Conservation (phyloP, 2,113 vertebrate genomes). For the Turdus rufiventris region DNA sequence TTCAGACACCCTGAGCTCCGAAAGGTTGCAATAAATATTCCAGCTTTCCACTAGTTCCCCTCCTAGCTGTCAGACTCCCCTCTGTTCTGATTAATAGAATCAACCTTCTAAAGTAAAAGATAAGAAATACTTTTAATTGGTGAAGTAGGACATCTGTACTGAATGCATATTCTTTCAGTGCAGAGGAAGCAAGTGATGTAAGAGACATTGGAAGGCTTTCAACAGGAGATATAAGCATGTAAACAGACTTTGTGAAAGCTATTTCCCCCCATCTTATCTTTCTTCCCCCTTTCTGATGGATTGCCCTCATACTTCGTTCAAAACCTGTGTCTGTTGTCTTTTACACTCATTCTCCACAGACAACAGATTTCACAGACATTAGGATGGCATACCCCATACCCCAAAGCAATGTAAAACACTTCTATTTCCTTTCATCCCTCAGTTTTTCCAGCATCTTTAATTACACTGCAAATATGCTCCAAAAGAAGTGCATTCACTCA, state of each 20-base stretch:
- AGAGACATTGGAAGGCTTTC: background rate
- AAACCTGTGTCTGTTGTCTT: background rate
- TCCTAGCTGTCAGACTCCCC: background rate
- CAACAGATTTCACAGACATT: background rate
- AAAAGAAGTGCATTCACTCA: background rate
- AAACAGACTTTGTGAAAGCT: background rate
- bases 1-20: background rate
- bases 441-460: background rate
- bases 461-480: fast-evolving
- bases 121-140: background rate
- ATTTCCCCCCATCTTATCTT: background rate
- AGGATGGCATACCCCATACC: background rate
- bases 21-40: slow-evolving; percentile 36
- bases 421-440: background rate
- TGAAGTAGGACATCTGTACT: background rate
- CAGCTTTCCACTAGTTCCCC: background rate
- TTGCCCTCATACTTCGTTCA: background rate
- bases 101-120: slow-evolving; percentile 2
- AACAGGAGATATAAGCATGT: background rate
- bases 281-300: background rate
- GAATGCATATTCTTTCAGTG: background rate
- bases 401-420: too few relatives aligned
- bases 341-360: background rate
- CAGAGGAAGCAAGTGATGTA: background rate
- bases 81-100: slow-evolving; percentile 39